Percentiles rank a stretch among this genome's conserved stretches.
Evolutionary conservation across 2,797 vertebrate species (phyloP).

Genomic region (Chaunax sp.): DNA sequence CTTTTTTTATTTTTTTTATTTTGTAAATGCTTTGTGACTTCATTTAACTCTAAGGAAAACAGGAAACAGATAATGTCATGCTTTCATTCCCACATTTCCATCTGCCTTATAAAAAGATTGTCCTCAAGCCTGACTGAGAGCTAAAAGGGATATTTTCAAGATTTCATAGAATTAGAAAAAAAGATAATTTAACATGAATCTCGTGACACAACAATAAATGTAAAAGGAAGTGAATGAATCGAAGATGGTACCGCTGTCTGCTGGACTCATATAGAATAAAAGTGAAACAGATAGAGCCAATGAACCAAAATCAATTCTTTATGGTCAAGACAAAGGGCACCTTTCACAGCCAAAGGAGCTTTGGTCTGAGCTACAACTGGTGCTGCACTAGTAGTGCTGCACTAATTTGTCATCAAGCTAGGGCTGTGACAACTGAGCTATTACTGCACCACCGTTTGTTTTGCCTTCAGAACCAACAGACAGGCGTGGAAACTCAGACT

Average conservation of each 20-base stretch:
- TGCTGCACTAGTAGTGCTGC: constrained; percentile 63
- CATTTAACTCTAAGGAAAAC: constrained; percentile 24
- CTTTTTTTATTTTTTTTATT: constrained; percentile 6
- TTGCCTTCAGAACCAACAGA: constrained; percentile 75
- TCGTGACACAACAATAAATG: constrained; percentile 13
- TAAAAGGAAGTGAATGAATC: constrained; percentile 7
- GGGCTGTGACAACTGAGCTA: constrained; percentile 80
- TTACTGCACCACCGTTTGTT: constrained; percentile 80
- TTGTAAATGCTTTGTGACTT: constrained; percentile 32
- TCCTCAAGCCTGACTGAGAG: constrained; percentile 15
- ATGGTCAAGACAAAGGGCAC: constrained; percentile 74
- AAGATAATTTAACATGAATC: constrained; percentile 43
- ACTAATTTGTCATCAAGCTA: constrained; percentile 81
- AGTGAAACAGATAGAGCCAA: constrained; percentile 59
- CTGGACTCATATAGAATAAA: constrained; percentile 55
- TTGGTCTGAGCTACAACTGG: constrained; percentile 63
- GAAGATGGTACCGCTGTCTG: constrained; percentile 37
- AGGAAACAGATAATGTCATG: constrained; percentile 9
- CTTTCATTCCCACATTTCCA: constrained; percentile 20
- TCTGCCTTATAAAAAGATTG: background rate
- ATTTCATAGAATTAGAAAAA: constrained; percentile 28
- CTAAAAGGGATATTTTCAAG: constrained; percentile 21
- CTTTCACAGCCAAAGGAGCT: constrained; percentile 69
- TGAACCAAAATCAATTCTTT: constrained; percentile 69
- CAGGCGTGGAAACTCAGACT: constrained; percentile 55